Base-by-base conservation (phyloP, 2,113 vertebrate genomes). In the Acanthochromis polyacanthus region DNA sequence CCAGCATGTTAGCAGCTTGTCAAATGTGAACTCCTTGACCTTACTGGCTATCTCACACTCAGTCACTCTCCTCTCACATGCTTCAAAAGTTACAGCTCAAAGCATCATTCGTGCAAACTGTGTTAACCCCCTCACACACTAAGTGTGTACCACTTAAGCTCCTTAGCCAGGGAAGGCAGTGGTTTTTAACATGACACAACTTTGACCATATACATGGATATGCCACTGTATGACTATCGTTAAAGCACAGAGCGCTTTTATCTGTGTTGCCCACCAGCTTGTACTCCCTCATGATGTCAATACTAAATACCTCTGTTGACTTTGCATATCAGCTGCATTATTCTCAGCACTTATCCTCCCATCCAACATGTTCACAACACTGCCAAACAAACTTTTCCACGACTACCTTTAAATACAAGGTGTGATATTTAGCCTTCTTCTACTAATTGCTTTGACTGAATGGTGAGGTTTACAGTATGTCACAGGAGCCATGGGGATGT, bases 391-490 rank as follows among this genome's bases (percentile, higher is more conserved):
- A 78, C 57, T 50, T 23, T 59, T 50, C 46, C 45, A 71, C 71
- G 63, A 57, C 38, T 75, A 19, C 40, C 17, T 74, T 76, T 75
- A 62, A 75, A 80, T 60, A 77, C 63, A 40, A 50, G 68, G 81
- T 89, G 89, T 65, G 72, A 92, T 58, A 83, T 93, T 88, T 90
- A 10, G 58, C 60, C 80, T 85, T 45, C 65, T 63, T 55, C 71
- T 79, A 91, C 86, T 88, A 93, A 93, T 76, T 88, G 52, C 57
- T 53, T 17, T 62, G 50, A 58, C 65, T 85, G 55, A 51, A 67
- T 71, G 71, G 63, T 61, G 59, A 76, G 51, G 71, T 67, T 59
- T 74, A 62, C 36, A 14, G 72, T 75, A 51, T 85, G 75, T 70
- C 62, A 68, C 32, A 46, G 55, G 71, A 81, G 76, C 74, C 70